Percentiles rank a stretch among this genome's conserved stretches.
phyloP scores from a whole-genome alignment of 37 sponge, comb jelly and placozoan genomes.

The Halisarca cf. caerulea region DNA sequence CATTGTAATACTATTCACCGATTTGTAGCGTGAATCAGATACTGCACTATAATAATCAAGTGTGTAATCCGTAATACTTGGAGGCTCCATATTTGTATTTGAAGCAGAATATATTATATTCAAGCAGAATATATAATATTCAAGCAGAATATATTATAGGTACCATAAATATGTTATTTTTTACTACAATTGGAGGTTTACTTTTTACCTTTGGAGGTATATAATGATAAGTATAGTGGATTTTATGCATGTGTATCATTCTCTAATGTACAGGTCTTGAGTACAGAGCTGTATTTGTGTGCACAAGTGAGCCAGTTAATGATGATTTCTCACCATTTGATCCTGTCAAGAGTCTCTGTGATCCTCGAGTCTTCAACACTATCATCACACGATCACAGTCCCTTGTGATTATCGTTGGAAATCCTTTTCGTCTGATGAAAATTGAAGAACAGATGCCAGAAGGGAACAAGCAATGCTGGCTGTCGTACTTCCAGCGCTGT shows the following conservation, averaged over 20 bases:
- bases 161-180: too few species aligned
- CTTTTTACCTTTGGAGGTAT: too few species aligned
- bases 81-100: too few species aligned
- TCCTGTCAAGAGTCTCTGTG: slow-evolving; percentile 70
- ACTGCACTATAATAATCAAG: too few species aligned
- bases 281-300: slow-evolving; percentile 57
- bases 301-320: slow-evolving; percentile 55
- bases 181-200: too few species aligned
- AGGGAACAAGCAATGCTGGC: slow-evolving; percentile 5
- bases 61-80: too few species aligned
- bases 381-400: slow-evolving; percentile 59
- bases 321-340: slow-evolving; percentile 24
- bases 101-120: too few species aligned
- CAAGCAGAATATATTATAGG: too few species aligned
- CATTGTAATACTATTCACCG: too few species aligned
- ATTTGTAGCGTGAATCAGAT: too few species aligned
- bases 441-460: slow-evolving; percentile 39
- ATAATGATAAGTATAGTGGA: too few species aligned
- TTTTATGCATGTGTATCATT: not conserved
- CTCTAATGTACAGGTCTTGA: slow-evolving; percentile 48
- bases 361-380: slow-evolving; percentile 71
- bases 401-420: slow-evolving; percentile 65
- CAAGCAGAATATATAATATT: too few species aligned
- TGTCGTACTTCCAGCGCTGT: slow-evolving; percentile 3
- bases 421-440: slow-evolving; percentile 43